Base-by-base conservation (phyloP, 2,797 vertebrate species). In the Propithecus perrieri region DNA sequence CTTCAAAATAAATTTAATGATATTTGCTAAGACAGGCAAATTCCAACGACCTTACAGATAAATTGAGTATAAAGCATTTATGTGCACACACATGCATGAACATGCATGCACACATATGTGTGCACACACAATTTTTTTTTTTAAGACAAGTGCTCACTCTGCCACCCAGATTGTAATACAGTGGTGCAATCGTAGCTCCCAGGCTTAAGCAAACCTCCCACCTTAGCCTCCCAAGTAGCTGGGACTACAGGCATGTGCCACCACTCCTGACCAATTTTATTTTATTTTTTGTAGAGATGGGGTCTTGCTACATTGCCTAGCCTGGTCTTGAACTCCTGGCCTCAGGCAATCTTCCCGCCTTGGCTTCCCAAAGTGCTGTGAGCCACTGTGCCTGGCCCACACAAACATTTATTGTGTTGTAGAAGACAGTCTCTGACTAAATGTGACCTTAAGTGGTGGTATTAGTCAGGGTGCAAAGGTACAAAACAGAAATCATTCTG, bases 1-100 rank as follows among this genome's bases (percentile, higher is more conserved):
- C 38, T 96, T 96, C 74, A 65, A 91, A 86, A 78, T 86, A 85
- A 94, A 46, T 81, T 43, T 74, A 46, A 46, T 80, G 28, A 65
- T 76, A 61, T 33, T 72, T 95, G 33, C 30, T 78, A 89, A 88
- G 41, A 69, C 30, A 69, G 75, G 46, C 71, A 67, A 59, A n/a
- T 92, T 11, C 63, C 43, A 20, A 61, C 38, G 22, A 57, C 30
- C 55, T 72, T 20, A 30, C 4, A 46, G n/a, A 65, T 14, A 33
- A 48, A 85, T 35, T n/a, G 11, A 89, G 28, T 69, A 61, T 75
- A 65, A 72, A 59, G 33, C 15, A 72, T 38, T 85, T 43, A 38
- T 13, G 46, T 46, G 50, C 18, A 50, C 11, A 61, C 24, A 61
- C 61, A 24, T 63, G 41, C 33, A 59, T 11, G 11, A 10, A 55